phyloP scores from a whole-genome alignment of 2,888 invertebrate genomes.

The Kuschelorhynchus macadamiae region DNA sequence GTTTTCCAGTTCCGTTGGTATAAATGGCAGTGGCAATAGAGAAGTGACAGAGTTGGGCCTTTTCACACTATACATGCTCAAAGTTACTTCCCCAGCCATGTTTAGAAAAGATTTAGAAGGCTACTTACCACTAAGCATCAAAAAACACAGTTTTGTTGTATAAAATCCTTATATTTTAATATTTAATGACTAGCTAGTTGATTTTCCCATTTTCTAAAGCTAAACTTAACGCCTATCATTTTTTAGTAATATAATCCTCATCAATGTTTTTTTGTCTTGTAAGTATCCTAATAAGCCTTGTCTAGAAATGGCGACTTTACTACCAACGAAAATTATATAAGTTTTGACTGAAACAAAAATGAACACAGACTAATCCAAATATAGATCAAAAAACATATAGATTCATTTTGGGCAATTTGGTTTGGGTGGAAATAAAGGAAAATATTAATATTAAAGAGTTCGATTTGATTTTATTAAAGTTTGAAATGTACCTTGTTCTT shows the following conservation, averaged over 20 bases:
- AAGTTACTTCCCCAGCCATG: conserved; percentile 14
- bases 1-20: neutral
- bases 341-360: conserved; percentile 21
- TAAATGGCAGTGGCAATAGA: conserved; percentile 18
- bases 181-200: conserved; percentile 31
- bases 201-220: neutral
- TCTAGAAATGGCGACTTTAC: conserved; percentile 8
- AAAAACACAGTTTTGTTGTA: conserved; percentile 12
- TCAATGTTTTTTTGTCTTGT: conserved; percentile 13
- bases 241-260: conserved; percentile 1
- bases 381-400: too few species aligned
- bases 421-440: too few species aligned
- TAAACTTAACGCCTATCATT: neutral
- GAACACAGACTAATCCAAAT: too few species aligned
- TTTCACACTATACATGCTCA: conserved; percentile 11
- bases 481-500: too few species aligned
- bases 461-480: too few species aligned
- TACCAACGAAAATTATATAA: conserved; percentile 24
- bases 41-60: conserved; percentile 20
- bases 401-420: too few species aligned
- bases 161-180: conserved; percentile 7
- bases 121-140: neutral
- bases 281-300: conserved; percentile 12
- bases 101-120: conserved; percentile 16
- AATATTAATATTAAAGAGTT: too few species aligned